Conservation (phyloP, 2,113 vertebrate species). For the Cyanistes caeruleus region DNA sequence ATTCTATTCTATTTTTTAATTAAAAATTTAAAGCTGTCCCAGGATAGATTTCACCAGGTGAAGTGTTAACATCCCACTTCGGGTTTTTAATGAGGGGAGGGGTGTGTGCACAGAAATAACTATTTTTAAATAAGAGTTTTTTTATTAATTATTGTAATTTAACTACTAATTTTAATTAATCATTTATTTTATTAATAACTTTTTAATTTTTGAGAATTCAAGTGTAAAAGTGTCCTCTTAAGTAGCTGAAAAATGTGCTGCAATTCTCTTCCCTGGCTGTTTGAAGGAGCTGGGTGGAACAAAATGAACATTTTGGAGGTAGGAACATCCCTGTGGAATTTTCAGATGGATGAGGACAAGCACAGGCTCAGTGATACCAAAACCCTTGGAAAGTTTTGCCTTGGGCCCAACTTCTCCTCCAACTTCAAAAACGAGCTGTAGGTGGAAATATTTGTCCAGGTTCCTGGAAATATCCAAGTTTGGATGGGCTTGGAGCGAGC, state of each 20-base stretch:
- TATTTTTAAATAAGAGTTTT: too few species aligned
- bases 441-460: not conserved
- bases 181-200: too few species aligned
- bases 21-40: not conserved
- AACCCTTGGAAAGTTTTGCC: not conserved
- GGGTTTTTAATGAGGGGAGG: not conserved
- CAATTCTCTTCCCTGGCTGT: not conserved
- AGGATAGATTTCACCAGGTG: constrained; percentile 61
- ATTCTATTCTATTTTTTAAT: not conserved
- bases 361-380: not conserved
- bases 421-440: not conserved
- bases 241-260: not conserved
- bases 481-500: not conserved
- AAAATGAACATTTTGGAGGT: not conserved
- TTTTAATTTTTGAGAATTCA: not conserved
- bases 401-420: not conserved
- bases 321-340: not conserved
- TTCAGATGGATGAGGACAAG: not conserved
- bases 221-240: not conserved
- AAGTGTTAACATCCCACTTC: not conserved
- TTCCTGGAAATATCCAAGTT: not conserved
- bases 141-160: too few species aligned
- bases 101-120: not conserved
- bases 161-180: too few species aligned
- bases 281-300: not conserved